Percentiles rank a stretch among this genome's conserved stretches.
These are phyloP conservation scores for Pipistrellus pipistrellus DNA, from an alignment of 2,797 vertebrate genomes.

Conservation along the genomic window DNA sequence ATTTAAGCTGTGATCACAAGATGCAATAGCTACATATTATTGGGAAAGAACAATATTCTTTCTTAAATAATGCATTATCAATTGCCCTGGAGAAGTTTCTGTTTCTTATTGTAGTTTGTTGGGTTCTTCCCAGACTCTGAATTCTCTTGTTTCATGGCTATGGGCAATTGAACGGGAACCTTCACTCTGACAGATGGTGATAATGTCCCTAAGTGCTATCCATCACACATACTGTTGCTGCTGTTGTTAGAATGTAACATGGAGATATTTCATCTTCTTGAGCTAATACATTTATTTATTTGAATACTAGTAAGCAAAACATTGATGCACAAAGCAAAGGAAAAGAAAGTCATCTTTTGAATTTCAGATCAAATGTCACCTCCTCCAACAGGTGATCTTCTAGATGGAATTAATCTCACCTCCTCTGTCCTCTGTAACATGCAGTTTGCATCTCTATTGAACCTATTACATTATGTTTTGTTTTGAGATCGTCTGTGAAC, in stretches of 20 bases:
- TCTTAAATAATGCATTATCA: neutral
- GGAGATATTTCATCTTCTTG: conserved; percentile 25
- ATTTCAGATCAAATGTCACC: conserved; percentile 23
- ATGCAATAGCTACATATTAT: neutral
- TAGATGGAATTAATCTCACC: neutral
- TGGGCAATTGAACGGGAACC: neutral
- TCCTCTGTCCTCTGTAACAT: neutral
- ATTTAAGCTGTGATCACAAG: neutral
- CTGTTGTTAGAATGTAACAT: conserved; percentile 6
- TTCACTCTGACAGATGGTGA: neutral
- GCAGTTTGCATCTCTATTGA: neutral
- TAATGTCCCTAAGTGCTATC: neutral
- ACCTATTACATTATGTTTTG: neutral
- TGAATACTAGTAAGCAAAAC: conserved; percentile 11
- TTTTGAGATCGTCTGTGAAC: conserved; percentile 23
- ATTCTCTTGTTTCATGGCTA: neutral
- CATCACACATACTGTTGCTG: neutral
- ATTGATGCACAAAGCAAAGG: neutral
- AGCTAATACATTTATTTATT: conserved; percentile 26
- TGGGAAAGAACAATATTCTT: neutral
- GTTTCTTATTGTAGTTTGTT: neutral
- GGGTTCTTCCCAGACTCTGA: neutral
- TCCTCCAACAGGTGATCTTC: neutral
- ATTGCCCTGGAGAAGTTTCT: conserved; percentile 22
- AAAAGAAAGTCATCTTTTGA: conserved; percentile 19